A percentile compares a stretch with the other conserved stretches of the same genome.
phyloP scores from a whole-genome alignment of 2,797 vertebrate genomes.

The Arctocebus calabarensis region DNA sequence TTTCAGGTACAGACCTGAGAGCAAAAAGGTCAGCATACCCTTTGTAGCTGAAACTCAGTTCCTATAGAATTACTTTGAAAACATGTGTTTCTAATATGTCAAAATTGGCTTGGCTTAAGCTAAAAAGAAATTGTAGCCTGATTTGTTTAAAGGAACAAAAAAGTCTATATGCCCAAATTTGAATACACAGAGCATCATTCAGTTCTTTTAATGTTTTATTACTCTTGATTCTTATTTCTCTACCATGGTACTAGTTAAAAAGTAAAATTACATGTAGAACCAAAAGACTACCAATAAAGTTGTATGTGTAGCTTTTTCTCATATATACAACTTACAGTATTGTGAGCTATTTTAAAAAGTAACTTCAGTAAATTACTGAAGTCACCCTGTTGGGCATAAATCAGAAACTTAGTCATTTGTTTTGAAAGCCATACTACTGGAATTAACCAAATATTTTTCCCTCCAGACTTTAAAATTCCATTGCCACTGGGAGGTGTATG shows the following conservation, averaged over 20 bases:
- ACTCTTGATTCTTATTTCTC: slow-evolving; percentile 41
- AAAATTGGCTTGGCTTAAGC: slow-evolving; percentile 60
- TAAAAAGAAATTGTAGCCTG: slow-evolving; percentile 56
- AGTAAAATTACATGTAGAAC: slow-evolving; percentile 34
- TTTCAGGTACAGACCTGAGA: slow-evolving; percentile 38
- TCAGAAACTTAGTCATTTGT: background rate
- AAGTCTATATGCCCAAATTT: slow-evolving; percentile 15
- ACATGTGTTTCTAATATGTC: slow-evolving; percentile 71
- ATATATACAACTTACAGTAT: background rate
- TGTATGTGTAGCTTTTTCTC: background rate
- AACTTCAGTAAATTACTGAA: slow-evolving; percentile 33
- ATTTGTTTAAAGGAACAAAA: slow-evolving; percentile 67
- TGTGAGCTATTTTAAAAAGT: background rate
- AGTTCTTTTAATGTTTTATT: slow-evolving; percentile 42
- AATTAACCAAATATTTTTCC: background rate
- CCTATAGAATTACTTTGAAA: slow-evolving; percentile 54
- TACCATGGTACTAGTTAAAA: background rate
- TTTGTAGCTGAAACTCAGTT: slow-evolving; percentile 41
- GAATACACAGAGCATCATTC: background rate
- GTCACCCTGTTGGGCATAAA: background rate
- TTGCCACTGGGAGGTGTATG: background rate
- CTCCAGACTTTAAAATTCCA: background rate
- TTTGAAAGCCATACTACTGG: slow-evolving; percentile 26
- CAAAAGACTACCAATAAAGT: background rate
- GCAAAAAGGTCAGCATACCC: slow-evolving; percentile 4